Evolutionary conservation across 2,888 invertebrate genomes (phyloP), one percentile per base, ranked within the genome.

Genomic region (Netelia inedita): DNA sequence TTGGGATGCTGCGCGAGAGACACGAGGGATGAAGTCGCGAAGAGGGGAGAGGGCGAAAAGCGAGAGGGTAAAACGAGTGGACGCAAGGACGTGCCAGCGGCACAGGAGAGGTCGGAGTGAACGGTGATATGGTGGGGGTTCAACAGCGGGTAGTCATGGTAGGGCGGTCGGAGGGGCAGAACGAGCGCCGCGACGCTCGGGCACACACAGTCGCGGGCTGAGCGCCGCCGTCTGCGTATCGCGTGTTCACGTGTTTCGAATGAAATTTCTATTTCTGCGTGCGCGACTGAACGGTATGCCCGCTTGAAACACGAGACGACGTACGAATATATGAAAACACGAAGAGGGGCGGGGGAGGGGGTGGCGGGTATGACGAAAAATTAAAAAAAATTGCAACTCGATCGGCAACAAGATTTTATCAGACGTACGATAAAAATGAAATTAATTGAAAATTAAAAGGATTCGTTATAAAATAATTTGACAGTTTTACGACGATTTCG

Each of bases 201-300:
- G 87, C 90, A 90, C 90, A 90, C 91, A 93, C 93, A 93, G 93
- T 93, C 91, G 93, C 93, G 93, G 93, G 91, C 91, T 89, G 92
- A 92, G 90, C 91, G 93, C 92, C 93, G 93, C 91, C 90, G 90
- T 89, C 88, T 89, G 85, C 91, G 91, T 90, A 91, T 85, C 87
- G 86, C 79, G 82, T 69, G 69, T 71, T 63, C 68, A 80, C 79
- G 79, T 79, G 79, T 79, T 79, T 21, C 16, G 23, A 28, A 46
- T 59, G 41, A 61, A 78, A 59, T 69, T 57, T 43, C 55, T 59
- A 68, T 68, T 66, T 50, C 50, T 50, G 11, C 14, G 28, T 28
- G 28, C 28, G 28, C 28, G 28, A 28, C 5, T 28, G 28, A 28
- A 28, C 28, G 28, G 28, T 28, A 28, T 28, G 28, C 28, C 14